Percentiles rank a stretch among this genome's conserved stretches.
Evolutionary conservation across 2,797 vertebrate genomes (phyloP).

Genomic region (Gouania willdenowi): DNA sequence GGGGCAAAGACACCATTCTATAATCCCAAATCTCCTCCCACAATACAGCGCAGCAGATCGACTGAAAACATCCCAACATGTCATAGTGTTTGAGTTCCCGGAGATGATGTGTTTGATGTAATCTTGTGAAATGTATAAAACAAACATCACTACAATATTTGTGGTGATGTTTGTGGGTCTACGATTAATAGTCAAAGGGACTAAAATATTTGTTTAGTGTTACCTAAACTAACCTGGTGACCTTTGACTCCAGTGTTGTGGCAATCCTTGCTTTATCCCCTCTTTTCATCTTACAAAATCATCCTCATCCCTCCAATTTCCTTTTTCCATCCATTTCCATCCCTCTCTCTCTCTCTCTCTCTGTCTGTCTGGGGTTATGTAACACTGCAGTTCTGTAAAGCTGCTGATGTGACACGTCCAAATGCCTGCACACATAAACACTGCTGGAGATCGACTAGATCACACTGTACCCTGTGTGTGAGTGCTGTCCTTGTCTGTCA

Average conservation of each 20-base stretch:
- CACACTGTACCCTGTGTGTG: constrained; percentile 21
- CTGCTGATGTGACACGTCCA: constrained; percentile 72
- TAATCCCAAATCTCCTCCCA: constrained; percentile 63
- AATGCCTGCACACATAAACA: constrained; percentile 24
- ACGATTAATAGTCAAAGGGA: background rate
- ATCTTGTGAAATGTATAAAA: constrained; percentile 18
- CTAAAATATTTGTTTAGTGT: background rate
- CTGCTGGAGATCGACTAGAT: constrained; percentile 27
- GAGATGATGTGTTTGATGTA: constrained; percentile 19
- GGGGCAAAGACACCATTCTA: constrained; percentile 54
- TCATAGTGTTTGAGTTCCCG: constrained; percentile 28
- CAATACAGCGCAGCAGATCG: constrained; percentile 31
- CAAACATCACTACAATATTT: background rate
- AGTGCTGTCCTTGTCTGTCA: constrained; percentile 19
- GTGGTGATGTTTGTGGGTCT: constrained; percentile 3
- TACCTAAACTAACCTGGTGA: too few species aligned
- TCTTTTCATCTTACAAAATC: constrained; percentile 2
- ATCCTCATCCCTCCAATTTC: background rate
- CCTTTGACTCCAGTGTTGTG: constrained; percentile 3
- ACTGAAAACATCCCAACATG: constrained; percentile 46
- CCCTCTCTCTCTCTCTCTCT: constrained; percentile 4
- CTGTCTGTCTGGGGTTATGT: constrained; percentile 48
- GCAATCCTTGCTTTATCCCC: constrained; percentile 10
- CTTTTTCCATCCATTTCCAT: constrained; percentile 3
- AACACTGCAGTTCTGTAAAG: constrained; percentile 73